Conservation (phyloP, 92 coral and sea anemone species). For the Porites cylindrica region DNA sequence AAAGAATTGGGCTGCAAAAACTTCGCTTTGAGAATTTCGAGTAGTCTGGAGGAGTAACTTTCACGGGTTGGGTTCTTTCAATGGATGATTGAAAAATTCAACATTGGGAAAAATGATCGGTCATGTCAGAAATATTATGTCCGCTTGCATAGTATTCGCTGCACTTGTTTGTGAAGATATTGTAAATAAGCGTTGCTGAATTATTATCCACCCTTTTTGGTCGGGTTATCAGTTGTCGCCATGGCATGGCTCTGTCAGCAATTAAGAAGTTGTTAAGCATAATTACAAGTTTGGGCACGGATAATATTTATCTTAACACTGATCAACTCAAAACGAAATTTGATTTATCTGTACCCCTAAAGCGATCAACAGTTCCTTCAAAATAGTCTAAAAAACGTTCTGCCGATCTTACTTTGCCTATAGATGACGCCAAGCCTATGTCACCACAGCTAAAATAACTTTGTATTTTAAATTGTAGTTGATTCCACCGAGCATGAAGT, state of each 20-base stretch:
- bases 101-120: too few relatives aligned
- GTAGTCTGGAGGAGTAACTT: too few relatives aligned
- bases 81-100: too few relatives aligned
- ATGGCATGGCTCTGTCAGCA: conserved; percentile 34
- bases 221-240: conserved; percentile 56
- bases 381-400: conserved; percentile 45
- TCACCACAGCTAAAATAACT: conserved; percentile 44
- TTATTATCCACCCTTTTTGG: conserved; percentile 57
- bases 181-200: conserved; percentile 66
- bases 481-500: conserved; percentile 53
- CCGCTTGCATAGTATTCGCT: background rate
- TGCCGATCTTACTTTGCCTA: conserved; percentile 66
- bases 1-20: too few relatives aligned
- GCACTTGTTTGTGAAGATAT: conserved; percentile 48
- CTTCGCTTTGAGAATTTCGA: too few relatives aligned
- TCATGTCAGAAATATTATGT: too few relatives aligned
- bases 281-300: conserved; percentile 46
- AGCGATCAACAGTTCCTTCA: conserved; percentile 58
- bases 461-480: background rate
- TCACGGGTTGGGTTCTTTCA: too few relatives aligned
- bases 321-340: conserved; percentile 48
- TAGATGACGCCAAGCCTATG: conserved; percentile 9
- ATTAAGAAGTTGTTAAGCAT: conserved; percentile 49
- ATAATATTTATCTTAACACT: conserved; percentile 5
- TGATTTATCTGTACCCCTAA: conserved; percentile 48